A percentile compares a stretch with the other conserved stretches of the same genome.
Conservation (phyloP, 2,797 vertebrate species). For the Amphiprion clarkii region DNA sequence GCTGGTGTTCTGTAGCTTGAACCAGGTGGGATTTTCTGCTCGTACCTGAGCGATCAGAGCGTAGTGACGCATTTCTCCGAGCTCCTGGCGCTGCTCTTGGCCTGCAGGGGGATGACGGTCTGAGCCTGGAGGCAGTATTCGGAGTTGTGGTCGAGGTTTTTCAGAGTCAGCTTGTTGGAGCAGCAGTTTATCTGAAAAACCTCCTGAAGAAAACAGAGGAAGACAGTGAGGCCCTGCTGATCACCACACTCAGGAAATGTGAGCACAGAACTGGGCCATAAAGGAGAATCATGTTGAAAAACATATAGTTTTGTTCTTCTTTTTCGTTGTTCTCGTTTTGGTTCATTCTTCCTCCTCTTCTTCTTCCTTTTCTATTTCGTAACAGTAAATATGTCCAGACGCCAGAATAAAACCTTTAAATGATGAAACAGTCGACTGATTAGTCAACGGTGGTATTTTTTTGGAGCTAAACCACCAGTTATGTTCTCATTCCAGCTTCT, state of each 20-base stretch:
- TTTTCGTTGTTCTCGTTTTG: no score
- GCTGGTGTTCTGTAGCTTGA: no score
- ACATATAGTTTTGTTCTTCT: no score
- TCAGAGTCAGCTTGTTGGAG: constrained; percentile 65
- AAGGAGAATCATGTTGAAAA: no score
- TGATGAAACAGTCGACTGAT: no score
- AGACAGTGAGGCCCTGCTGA: background rate
- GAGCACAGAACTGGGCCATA: no score
- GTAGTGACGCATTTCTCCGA: constrained; percentile 67
- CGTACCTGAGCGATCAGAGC: constrained; percentile 61
- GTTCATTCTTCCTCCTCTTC: background rate
- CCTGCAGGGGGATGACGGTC: constrained; percentile 60
- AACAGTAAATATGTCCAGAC: background rate
- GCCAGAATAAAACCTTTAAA: no score
- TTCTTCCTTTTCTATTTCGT: constrained; percentile 34
- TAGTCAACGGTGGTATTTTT: no score
- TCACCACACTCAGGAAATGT: background rate
- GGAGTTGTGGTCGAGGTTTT: constrained; percentile 46
- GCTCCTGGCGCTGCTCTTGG: constrained; percentile 71
- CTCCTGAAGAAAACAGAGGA: constrained; percentile 57
- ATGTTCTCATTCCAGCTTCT: background rate
- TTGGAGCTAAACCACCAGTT: background rate
- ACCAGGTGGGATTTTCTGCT: background rate
- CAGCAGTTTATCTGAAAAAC: constrained; percentile 65
- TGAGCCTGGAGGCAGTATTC: constrained; percentile 83